Conservation (phyloP, 1,140 invertebrate genomes). For the Drosophila nigromelanica region DNA sequence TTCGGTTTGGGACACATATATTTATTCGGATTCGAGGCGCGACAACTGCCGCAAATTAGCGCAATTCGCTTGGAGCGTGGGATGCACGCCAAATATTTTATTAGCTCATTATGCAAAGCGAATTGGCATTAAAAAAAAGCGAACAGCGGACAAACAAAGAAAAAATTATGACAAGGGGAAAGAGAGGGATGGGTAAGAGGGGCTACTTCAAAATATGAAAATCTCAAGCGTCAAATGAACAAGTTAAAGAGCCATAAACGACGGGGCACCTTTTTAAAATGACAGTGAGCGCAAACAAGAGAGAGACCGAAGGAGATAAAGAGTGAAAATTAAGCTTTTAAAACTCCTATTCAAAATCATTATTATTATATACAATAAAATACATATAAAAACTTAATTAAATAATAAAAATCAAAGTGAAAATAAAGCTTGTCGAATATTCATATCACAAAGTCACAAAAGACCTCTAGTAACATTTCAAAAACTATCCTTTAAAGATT, state of each 20-base stretch:
- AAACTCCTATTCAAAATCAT: not conserved
- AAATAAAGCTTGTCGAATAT: too few relatives aligned
- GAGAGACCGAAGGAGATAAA: not conserved
- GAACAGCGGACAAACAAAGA: not conserved
- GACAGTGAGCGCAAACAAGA: not conserved
- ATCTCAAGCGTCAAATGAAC: slow-evolving; percentile 43
- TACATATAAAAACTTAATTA: too few relatives aligned
- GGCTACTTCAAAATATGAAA: slow-evolving; percentile 20
- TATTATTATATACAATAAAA: too few relatives aligned
- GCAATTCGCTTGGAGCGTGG: slow-evolving; percentile 64
- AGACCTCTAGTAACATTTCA: too few relatives aligned
- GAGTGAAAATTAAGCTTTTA: not conserved
- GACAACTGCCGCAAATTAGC: slow-evolving; percentile 81
- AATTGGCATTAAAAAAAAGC: slow-evolving; percentile 52
- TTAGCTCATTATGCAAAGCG: slow-evolving; percentile 81
- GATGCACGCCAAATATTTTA: slow-evolving; percentile 82
- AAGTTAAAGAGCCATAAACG: slow-evolving; percentile 47
- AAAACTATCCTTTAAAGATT: too few relatives aligned
- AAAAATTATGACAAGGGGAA: not conserved
- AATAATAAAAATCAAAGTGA: too few relatives aligned
- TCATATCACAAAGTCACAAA: too few relatives aligned
- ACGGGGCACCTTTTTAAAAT: slow-evolving; percentile 18
- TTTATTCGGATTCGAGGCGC: slow-evolving; percentile 62
- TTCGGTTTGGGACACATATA: slow-evolving; percentile 23
- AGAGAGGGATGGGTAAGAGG: not conserved